A percentile compares a stretch with the other conserved stretches of the same genome.
phyloP scores from a whole-genome alignment of 1,140 invertebrate genomes.

The Drosophila micromelanica region DNA sequence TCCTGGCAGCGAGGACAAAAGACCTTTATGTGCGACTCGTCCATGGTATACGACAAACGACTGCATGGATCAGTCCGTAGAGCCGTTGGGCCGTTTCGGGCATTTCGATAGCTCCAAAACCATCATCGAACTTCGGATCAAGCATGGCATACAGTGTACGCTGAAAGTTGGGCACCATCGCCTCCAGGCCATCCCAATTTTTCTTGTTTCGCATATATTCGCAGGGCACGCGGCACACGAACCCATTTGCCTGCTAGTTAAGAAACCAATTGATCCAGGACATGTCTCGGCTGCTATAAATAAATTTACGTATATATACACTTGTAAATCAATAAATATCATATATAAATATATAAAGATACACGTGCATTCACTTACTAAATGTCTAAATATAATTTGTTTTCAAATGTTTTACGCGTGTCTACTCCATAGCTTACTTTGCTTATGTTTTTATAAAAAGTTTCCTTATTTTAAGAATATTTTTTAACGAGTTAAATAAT shows the following conservation, averaged over 20 bases:
- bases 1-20: slow-evolving; percentile 65
- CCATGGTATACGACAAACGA: slow-evolving; percentile 27
- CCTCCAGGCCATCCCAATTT: slow-evolving; percentile 54
- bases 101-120: slow-evolving; percentile 1
- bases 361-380: too few relatives aligned
- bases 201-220: slow-evolving; percentile 50
- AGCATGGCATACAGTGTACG: slow-evolving; percentile 26
- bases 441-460: too few relatives aligned
- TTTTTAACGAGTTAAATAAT: too few relatives aligned
- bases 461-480: too few relatives aligned
- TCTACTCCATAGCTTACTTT: too few relatives aligned
- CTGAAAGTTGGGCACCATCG: slow-evolving; percentile 18
- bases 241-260: slow-evolving; percentile 32
- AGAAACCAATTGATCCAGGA: slow-evolving; percentile 62
- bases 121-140: slow-evolving; percentile 25
- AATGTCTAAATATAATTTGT: too few relatives aligned
- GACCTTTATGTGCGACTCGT: slow-evolving; percentile 48
- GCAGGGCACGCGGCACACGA: slow-evolving; percentile 58
- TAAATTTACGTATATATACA: not conserved
- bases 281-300: not conserved
- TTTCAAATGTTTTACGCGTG: too few relatives aligned
- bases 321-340: too few relatives aligned
- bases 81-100: slow-evolving; percentile 21
- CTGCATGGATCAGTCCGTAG: slow-evolving; percentile 69
- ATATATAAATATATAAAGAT: too few relatives aligned